Percentiles rank a stretch among this genome's conserved stretches.
Evolutionary conservation across 2,113 vertebrate genomes (phyloP).

Genomic region (Osmerus mordax): DNA sequence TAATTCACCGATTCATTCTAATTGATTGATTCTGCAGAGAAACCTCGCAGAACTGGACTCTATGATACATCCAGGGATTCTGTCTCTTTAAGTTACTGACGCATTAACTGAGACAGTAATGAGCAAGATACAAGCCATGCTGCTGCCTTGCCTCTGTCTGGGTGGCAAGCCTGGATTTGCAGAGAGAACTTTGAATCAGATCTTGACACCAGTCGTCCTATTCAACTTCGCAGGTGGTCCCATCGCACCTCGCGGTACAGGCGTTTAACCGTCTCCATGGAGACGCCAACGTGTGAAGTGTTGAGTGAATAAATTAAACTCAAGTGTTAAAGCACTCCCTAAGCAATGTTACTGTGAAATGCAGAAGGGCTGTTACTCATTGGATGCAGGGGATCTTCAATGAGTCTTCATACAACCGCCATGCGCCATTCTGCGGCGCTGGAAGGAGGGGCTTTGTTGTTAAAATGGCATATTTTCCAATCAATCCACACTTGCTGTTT

Average conservation of each 20-base stretch:
- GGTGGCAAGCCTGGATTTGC: conserved; percentile 9
- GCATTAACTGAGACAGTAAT: no score
- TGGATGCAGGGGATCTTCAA: not conserved
- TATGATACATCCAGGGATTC: no score
- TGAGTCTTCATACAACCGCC: not conserved
- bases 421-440: no score
- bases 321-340: conserved; percentile 31
- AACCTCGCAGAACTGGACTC: no score
- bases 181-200: conserved; percentile 7
- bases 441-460: not conserved
- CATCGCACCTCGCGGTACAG: not conserved
- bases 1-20: no score
- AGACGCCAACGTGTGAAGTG: conserved; percentile 21
- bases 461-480: not conserved
- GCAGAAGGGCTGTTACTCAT: conserved; percentile 3
- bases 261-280: conserved; percentile 23
- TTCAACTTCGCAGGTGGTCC: no score
- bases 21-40: no score
- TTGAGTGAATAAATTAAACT: conserved; percentile 38
- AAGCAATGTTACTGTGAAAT: conserved; percentile 20
- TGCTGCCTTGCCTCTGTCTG: no score
- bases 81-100: no score
- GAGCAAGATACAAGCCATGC: no score
- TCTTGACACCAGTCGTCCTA: no score
- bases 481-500: no score